Percentiles rank a stretch among this genome's conserved stretches.
Evolutionary conservation across 2,888 invertebrate genomes (phyloP).

Genomic region (Ormyrus pomaceus): DNA sequence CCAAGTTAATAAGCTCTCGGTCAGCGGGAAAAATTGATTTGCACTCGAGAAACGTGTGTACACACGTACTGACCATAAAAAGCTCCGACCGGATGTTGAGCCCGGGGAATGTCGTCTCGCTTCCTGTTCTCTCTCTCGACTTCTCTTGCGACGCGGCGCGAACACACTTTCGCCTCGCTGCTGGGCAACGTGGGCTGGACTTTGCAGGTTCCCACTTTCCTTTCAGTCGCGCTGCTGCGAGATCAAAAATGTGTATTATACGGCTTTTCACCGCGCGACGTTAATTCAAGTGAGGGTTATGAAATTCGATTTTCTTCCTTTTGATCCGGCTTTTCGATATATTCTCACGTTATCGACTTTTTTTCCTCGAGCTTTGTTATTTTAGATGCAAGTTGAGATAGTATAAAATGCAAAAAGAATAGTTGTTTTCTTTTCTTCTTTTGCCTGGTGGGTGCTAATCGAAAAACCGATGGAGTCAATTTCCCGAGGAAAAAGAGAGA

Average conservation of each 20-base stretch:
- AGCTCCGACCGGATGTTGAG: constrained; percentile 36
- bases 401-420: too few species aligned
- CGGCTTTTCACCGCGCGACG: constrained; percentile 7
- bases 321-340: background rate
- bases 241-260: background rate
- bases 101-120: background rate
- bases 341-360: background rate
- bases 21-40: constrained; percentile 19
- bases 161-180: too few species aligned
- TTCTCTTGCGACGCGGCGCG: background rate
- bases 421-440: too few species aligned
- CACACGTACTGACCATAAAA: background rate
- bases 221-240: background rate
- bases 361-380: background rate
- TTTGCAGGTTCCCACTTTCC: background rate
- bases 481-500: too few species aligned
- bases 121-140: constrained; percentile 3
- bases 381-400: too few species aligned
- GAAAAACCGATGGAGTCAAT: too few species aligned
- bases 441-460: too few species aligned
- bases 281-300: constrained; percentile 21
- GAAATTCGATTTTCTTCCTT: constrained; percentile 27
- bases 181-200: too few species aligned
- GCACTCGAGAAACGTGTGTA: background rate
- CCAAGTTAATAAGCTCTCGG: constrained; percentile 29